Conservation (phyloP, 1,140 invertebrate genomes). For the Calephelis nemesis region DNA sequence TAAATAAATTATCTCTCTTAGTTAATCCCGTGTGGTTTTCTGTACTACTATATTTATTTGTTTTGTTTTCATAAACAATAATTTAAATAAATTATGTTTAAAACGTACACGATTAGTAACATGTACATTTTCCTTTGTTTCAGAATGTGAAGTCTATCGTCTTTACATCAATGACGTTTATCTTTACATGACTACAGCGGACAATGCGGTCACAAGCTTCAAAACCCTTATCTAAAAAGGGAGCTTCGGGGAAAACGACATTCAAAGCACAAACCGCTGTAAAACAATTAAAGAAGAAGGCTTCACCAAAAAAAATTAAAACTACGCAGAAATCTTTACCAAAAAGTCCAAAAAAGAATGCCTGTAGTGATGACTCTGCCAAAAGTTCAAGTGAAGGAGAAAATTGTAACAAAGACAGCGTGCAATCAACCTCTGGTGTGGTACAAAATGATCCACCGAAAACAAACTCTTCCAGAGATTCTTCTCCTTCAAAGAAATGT, state of each 20-base stretch:
- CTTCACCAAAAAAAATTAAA: conserved; percentile 53
- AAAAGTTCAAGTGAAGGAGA: conserved; percentile 46
- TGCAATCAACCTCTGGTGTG: conserved; percentile 38
- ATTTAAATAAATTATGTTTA: too few species aligned
- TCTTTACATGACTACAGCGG: conserved; percentile 51
- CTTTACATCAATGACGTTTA: conserved; percentile 59
- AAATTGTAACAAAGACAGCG: conserved; percentile 40
- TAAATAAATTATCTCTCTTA: too few species aligned
- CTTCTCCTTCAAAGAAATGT: conserved; percentile 54
- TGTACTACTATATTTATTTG: too few species aligned
- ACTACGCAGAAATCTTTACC: conserved; percentile 47
- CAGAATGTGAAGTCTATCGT: conserved; percentile 63
- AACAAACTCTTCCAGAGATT: conserved; percentile 42
- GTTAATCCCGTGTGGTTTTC: too few species aligned
- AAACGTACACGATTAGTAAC: too few species aligned
- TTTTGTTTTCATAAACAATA: too few species aligned
- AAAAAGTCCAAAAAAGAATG: conserved; percentile 53
- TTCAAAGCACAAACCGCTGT: conserved; percentile 50
- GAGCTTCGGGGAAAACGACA: conserved; percentile 57
- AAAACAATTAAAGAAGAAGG: conserved; percentile 59
- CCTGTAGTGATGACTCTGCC: conserved; percentile 42
- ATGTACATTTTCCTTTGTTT: conserved; percentile 49
- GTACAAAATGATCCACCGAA: conserved; percentile 47
- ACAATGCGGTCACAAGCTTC: conserved; percentile 74
- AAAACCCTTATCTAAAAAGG: conserved; percentile 60